phyloP scores from a whole-genome alignment of 2,113 vertebrate species.

The Tychaedon coryphoeus region DNA sequence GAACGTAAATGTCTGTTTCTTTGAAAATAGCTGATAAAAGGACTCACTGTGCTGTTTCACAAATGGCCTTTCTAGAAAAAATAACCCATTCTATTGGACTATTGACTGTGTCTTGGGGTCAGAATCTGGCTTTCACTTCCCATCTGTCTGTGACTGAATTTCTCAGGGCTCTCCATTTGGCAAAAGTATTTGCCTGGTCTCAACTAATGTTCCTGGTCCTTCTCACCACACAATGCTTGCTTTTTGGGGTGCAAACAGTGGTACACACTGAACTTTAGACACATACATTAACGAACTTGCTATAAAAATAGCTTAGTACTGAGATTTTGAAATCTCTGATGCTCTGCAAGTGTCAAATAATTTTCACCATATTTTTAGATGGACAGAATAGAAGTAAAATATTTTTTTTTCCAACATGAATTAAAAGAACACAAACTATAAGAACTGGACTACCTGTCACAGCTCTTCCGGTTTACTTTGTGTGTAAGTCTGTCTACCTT shows the following conservation, averaged over 20 bases:
- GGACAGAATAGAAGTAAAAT: neutral
- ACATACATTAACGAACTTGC: neutral
- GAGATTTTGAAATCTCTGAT: neutral
- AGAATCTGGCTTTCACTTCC: neutral
- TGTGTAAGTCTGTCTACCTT: neutral
- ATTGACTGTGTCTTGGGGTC: neutral
- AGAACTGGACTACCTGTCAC: neutral
- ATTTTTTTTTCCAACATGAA: neutral
- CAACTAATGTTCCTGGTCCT: neutral
- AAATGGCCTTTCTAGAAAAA: neutral
- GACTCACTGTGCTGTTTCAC: neutral
- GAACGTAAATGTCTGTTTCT: neutral
- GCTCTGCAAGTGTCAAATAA: neutral
- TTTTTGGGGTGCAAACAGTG: neutral
- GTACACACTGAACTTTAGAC: neutral
- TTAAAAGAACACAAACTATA: neutral
- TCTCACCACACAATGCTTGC: accelerated
- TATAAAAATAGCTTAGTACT: neutral
- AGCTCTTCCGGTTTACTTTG: neutral
- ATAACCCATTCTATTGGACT: neutral
- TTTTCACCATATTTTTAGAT: neutral
- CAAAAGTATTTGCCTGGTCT: neutral
- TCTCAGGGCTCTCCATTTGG: neutral
- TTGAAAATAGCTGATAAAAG: neutral
- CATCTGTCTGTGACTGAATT: neutral